Conservation (phyloP, 2,113 vertebrate species). For the Cryptoleucopteryx plumbea region DNA sequence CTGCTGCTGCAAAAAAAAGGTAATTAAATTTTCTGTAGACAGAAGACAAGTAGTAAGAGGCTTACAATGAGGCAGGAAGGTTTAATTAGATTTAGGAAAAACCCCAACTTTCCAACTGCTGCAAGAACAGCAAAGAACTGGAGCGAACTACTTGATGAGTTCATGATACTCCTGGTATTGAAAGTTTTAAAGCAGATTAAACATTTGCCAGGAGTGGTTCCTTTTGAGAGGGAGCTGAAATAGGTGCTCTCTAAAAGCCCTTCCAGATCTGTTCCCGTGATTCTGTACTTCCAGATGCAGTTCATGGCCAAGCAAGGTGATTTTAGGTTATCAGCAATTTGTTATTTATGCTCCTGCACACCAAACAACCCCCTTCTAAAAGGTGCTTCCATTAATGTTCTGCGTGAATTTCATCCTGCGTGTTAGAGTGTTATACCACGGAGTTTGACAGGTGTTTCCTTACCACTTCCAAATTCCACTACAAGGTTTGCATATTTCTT, state of each 20-base stretch:
- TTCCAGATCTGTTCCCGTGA: not conserved
- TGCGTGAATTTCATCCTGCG: no score
- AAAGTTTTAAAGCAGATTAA: not conserved
- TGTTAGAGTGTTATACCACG: fast-evolving
- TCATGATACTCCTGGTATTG: not conserved
- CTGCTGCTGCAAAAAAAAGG: not conserved
- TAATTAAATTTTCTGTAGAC: not conserved
- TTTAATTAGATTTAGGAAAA: not conserved
- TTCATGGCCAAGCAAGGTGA: not conserved
- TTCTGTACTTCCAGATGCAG: not conserved
- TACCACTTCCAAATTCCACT: not conserved
- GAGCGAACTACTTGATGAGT: not conserved
- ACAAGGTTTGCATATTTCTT: not conserved
- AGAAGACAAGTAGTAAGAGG: not conserved
- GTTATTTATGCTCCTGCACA: not conserved
- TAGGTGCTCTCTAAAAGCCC: not conserved
- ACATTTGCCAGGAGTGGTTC: not conserved
- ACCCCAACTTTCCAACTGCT: not conserved
- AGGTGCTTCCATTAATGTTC: not conserved
- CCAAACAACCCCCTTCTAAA: not conserved
- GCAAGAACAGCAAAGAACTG: not conserved
- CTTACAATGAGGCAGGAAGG: not conserved
- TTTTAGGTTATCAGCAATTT: not conserved
- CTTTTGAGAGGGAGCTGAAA: not conserved
- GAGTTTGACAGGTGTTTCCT: not conserved